Evolutionary conservation across 2,888 invertebrate genomes (phyloP).

Genomic region (Caradrina kadenii): DNA sequence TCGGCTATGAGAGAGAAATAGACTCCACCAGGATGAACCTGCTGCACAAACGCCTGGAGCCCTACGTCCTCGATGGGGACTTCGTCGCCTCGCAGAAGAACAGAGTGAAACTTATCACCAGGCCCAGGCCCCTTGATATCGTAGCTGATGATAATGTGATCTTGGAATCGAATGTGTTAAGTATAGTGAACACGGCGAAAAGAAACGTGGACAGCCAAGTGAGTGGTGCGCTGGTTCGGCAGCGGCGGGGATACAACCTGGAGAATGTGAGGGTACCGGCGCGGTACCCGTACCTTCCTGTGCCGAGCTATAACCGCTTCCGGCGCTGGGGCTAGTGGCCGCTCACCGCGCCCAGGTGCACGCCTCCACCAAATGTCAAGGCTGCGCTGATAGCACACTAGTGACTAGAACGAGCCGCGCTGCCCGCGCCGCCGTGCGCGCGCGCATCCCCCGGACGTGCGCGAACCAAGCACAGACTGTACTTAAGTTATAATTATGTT

Average conservation of each 20-base stretch:
- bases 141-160: conserved; percentile 85
- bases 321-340: conserved; percentile 88
- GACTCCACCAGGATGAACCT: conserved; percentile 80
- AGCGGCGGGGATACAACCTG: conserved; percentile 87
- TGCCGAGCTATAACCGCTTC: conserved; percentile 83
- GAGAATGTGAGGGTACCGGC: conserved; percentile 88
- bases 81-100: conserved; percentile 80
- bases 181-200: conserved; percentile 79
- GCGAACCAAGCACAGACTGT: conserved; percentile 73
- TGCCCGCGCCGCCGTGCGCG: conserved; percentile 59
- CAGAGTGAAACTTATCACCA: conserved; percentile 84
- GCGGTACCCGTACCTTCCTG: conserved; percentile 86
- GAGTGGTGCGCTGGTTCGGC: conserved; percentile 78
- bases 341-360: conserved; percentile 63
- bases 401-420: conserved; percentile 57
- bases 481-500: conserved; percentile 71
- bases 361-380: conserved; percentile 84
- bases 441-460: conserved; percentile 71
- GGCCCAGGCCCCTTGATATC: conserved; percentile 79
- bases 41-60: conserved; percentile 79
- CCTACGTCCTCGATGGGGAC: conserved; percentile 79
- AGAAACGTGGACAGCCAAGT: conserved; percentile 69
- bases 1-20: conserved; percentile 86
- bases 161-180: conserved; percentile 85
- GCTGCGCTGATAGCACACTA: conserved; percentile 76